Evolutionary conservation across 2,113 vertebrate species (phyloP), one percentile per base, ranked within the genome.

Genomic region (Eretmodus cyanostictus): DNA sequence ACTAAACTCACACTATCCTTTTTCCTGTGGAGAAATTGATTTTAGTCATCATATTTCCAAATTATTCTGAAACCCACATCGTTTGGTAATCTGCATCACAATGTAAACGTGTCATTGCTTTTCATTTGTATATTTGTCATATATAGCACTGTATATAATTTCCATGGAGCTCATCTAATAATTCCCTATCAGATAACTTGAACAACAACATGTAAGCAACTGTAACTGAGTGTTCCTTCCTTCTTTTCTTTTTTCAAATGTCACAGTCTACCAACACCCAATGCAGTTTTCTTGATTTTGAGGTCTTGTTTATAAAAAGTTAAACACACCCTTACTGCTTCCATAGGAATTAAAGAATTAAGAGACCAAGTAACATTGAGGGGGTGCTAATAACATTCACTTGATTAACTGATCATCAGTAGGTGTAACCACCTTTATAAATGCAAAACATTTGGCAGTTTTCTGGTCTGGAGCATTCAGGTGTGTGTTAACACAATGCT

Each of bases 351-450:
- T n/a, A 38, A 0, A 34, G 31, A 66, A 66, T n/a, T n/a, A 38
- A 71, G 36, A 40, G 12, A n/a, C 11, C 36, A 40, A 40, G 19
- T 24, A 71, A 36, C 66, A 42, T 4, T 42, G n/a, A 71, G 38
- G 4, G 8, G 8, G 22, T 27, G 3, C 36, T 71, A 71, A 42
- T 42, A 2, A 71, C 36, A 71, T 71, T 22, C n/a, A 24, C 36
- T 24, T 71, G 36, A 71, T 71, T 42, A 71, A 71, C n/a, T 24
- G n/a, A 40, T 71, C 36, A 42, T 42, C 36, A 71, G 68, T 13
- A 22, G 2, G 34, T n/a, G 17, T n/a, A 36, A 66, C 5, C 31
- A 7, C 31, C 31, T 36, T 36, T 66, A 36, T 4, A 36, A 66
- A 36, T 36, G 17, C 31, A 36, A n/a, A 66, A 66, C 31, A 12